Percentiles rank a stretch among this genome's conserved stretches.
Conservation (phyloP, 2,888 invertebrate genomes). For the Aphelenchoides bicaudatus region DNA sequence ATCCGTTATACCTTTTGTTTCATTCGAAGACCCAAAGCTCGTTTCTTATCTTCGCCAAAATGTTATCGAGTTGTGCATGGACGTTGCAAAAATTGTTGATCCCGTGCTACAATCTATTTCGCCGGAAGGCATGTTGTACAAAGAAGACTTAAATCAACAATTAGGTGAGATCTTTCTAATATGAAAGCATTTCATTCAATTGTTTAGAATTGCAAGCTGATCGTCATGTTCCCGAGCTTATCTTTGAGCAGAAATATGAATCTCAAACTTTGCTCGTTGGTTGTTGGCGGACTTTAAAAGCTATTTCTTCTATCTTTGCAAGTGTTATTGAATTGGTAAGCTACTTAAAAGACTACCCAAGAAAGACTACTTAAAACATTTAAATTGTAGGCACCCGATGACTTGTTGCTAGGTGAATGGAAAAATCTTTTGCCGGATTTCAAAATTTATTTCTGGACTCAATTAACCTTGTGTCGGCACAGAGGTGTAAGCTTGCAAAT, state of each 20-base stretch:
- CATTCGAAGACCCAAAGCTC: neutral
- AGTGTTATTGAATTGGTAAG: no score
- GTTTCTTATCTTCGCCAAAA: neutral
- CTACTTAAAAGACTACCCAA: no score
- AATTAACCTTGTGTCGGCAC: conserved; percentile 15
- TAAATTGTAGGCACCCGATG: conserved; percentile 9
- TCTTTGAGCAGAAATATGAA: conserved; percentile 9
- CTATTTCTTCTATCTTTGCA: conserved; percentile 15
- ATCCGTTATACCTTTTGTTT: neutral
- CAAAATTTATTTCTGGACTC: conserved; percentile 11
- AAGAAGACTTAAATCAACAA: conserved; percentile 8
- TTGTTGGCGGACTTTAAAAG: conserved; percentile 19
- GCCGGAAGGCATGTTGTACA: conserved; percentile 14
- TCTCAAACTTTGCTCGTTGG: conserved; percentile 16
- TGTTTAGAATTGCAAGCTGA: neutral
- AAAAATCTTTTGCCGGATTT: neutral
- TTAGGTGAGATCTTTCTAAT: neutral
- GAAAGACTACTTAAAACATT: neutral
- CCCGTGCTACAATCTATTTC: conserved; percentile 10
- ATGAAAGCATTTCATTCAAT: neutral
- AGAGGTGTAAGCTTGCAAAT: no score
- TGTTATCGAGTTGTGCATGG: neutral
- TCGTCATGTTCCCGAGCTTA: neutral
- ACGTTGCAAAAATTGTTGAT: conserved; percentile 11
- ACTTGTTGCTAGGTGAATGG: conserved; percentile 4